A percentile compares a stretch with the other conserved stretches of the same genome.
These are phyloP conservation scores for Calameuta idolon DNA, from an alignment of 2,888 invertebrate species.

Conservation along the genomic window DNA sequence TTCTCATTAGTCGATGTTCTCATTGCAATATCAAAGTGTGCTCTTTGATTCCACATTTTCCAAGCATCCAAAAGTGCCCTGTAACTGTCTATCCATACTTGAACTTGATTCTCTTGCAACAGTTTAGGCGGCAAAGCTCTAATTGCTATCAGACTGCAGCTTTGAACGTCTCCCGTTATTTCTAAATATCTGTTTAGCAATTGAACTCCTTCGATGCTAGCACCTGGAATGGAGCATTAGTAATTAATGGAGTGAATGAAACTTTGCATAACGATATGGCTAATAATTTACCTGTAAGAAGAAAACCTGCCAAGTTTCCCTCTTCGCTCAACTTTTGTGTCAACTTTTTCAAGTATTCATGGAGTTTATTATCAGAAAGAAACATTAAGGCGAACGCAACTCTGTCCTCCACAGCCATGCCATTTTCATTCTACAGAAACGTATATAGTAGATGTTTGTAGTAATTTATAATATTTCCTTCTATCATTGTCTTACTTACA, in stretches of 20 bases:
- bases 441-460: background rate
- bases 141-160: slow-evolving; percentile 84
- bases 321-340: slow-evolving; percentile 78
- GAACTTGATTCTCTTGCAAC: slow-evolving; percentile 72
- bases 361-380: slow-evolving; percentile 82
- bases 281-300: slow-evolving; percentile 77
- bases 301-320: slow-evolving; percentile 86
- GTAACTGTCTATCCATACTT: slow-evolving; percentile 79
- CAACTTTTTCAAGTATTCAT: slow-evolving; percentile 81
- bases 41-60: slow-evolving; percentile 91
- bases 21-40: slow-evolving; percentile 87
- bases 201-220: slow-evolving; percentile 79
- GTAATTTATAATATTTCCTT: slow-evolving; percentile 1
- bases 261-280: background rate
- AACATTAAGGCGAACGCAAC: slow-evolving; percentile 93
- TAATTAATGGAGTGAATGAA: background rate
- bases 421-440: slow-evolving; percentile 79
- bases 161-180: slow-evolving; percentile 90
- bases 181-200: slow-evolving; percentile 91
- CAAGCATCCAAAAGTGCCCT: slow-evolving; percentile 87
- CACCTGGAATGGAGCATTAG: slow-evolving; percentile 68
- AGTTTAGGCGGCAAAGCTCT: slow-evolving; percentile 81
- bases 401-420: slow-evolving; percentile 87
- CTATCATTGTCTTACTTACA: slow-evolving; percentile 68
- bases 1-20: slow-evolving; percentile 72